Conservation (phyloP, 2,888 invertebrate species). For the Ectropis crepuscularia region DNA sequence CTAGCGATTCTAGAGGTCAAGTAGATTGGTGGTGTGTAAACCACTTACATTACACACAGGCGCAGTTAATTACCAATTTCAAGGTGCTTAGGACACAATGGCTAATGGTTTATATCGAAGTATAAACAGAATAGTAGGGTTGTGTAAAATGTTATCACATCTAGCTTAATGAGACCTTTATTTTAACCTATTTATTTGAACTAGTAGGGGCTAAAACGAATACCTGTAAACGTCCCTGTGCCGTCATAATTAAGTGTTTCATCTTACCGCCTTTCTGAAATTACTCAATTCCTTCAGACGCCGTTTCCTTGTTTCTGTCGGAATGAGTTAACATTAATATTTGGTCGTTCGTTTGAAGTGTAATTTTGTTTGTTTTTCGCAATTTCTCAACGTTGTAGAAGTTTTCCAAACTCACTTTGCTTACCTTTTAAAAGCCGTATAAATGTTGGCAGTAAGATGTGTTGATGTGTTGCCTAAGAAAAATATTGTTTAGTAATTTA, state of each 20-base stretch:
- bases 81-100: no score
- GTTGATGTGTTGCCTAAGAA: no score
- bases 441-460: not conserved
- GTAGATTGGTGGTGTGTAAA: no score
- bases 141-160: no score
- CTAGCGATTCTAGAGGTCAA: no score
- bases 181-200: no score
- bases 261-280: slow-evolving; percentile 45
- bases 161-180: no score
- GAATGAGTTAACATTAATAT: slow-evolving; percentile 39
- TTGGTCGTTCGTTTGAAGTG: slow-evolving; percentile 33
- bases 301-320: slow-evolving; percentile 26
- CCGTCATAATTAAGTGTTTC: slow-evolving; percentile 56
- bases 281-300: slow-evolving; percentile 46
- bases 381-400: slow-evolving; percentile 23
- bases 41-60: no score
- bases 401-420: slow-evolving; percentile 5
- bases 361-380: slow-evolving; percentile 35
- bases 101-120: no score
- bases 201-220: not conserved
- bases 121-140: no score
- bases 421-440: slow-evolving; percentile 11
- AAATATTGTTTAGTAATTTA: no score
- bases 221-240: slow-evolving; percentile 34
- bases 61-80: no score